A percentile compares a stretch with the other conserved stretches of the same genome.
Evolutionary conservation across 2,888 invertebrate species (phyloP).

Genomic region (Agrochola lychnidis): DNA sequence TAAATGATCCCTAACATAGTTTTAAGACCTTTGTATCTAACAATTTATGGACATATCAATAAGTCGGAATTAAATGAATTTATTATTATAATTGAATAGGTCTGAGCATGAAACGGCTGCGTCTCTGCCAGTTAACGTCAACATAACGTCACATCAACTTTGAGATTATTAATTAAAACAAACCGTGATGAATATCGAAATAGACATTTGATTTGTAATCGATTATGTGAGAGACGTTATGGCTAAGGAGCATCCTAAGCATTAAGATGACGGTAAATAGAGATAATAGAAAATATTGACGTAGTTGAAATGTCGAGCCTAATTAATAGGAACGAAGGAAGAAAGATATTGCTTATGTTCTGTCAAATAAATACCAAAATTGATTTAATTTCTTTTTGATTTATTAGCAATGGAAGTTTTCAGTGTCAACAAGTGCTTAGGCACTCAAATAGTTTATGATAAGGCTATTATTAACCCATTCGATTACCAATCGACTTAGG

Average conservation of each 20-base stretch:
- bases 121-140: not conserved
- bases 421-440: not conserved
- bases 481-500: not conserved
- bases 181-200: not conserved
- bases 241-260: not conserved
- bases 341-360: not conserved
- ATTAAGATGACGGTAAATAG: not conserved
- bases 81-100: not conserved
- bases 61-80: no score
- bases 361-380: not conserved
- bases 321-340: not conserved
- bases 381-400: not conserved
- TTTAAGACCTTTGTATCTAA: no score
- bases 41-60: no score
- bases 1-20: no score
- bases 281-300: not conserved
- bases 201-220: not conserved
- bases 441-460: constrained; percentile 1
- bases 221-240: not conserved
- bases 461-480: constrained; percentile 10
- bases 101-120: not conserved
- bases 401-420: not conserved
- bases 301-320: not conserved
- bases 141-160: no score
- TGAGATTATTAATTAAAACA: not conserved